Evolutionary conservation across 2,113 vertebrate species (phyloP), one percentile per base, ranked within the genome.

Genomic region (Pycnonotus jocosus): DNA sequence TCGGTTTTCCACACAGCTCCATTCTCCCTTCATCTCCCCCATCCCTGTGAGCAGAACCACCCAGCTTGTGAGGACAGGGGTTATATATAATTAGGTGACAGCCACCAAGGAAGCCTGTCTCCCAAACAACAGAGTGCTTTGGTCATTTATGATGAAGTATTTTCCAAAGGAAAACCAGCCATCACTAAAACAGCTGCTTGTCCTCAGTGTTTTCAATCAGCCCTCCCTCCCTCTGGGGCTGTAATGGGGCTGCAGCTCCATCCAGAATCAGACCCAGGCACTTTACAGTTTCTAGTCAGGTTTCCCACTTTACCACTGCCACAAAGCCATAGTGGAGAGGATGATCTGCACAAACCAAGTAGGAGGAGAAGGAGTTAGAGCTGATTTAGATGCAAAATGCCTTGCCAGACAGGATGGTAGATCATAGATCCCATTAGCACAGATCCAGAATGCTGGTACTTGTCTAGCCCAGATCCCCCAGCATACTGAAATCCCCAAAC

Each of bases 281-380:
- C 15, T 64, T 69, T 12, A 25, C 22, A 31, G 15, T 33, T 72
- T n/a, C 45, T 17, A n/a, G 20, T 20, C 3, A 2, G 2, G 2
- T 73, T 83, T 10, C 6, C 19, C 1, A 1, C 25, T 38, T 53
- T 42, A 25, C 28, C 40, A n/a, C 51, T 10, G 11, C n/a, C 50
- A 53, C 3, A 9, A 61, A 83, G 48, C 22, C 1, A 0, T 58
- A 53, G 27, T 1, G 1, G 2, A 70, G 22, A 70, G 35, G 27
- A 70, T 1, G 1, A 65, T 42, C n/a, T 1, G 1, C n/a, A 33
- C 0, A 1, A 38, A 57, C 17, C 11, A 12, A 64, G 54, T 10
- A 77, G 35, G 8, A 77, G 18, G 14, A 60, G 11, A 5, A 79
- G 23, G 33, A 86, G n/a, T 56, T 51, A n/a, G 22, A 91, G 40